Evolutionary conservation across 2,113 vertebrate species (phyloP).

Genomic region (Daboia siamensis): DNA sequence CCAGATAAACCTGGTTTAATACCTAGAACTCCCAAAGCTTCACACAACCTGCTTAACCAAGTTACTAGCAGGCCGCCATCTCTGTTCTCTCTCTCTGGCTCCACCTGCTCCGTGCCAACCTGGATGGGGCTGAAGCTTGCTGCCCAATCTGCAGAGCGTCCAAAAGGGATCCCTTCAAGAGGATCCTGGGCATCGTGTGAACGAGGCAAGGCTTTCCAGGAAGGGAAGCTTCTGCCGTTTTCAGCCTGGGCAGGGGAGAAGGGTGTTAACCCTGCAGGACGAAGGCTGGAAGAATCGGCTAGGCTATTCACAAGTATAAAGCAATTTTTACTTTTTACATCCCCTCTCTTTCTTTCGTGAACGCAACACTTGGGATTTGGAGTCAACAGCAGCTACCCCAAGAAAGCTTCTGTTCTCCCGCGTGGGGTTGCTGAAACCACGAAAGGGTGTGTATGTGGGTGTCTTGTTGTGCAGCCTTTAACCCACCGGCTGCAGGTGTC

Average conservation of each 20-base stretch:
- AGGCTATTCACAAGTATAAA: background rate
- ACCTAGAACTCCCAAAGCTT: background rate
- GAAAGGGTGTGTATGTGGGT: background rate
- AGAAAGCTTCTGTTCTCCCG: background rate
- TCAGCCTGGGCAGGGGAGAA: background rate
- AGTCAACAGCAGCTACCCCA: background rate
- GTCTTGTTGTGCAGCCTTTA: background rate
- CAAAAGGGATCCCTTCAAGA: background rate
- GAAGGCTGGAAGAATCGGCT: accelerated
- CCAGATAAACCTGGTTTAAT: background rate
- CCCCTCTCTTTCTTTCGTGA: background rate
- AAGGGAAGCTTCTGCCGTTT: background rate
- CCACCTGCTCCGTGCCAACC: background rate
- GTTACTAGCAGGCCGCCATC: background rate
- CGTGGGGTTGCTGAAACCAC: too few species aligned
- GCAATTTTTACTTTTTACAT: too few species aligned
- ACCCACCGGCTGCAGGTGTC: background rate
- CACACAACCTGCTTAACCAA: background rate
- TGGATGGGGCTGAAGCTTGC: background rate
- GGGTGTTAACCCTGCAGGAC: background rate
- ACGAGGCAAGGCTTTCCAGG: background rate
- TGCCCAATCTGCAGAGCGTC: background rate
- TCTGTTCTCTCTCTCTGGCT: background rate
- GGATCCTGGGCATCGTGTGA: background rate
- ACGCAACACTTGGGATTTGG: background rate